A percentile compares a stretch with the other conserved stretches of the same genome.
These are phyloP conservation scores for Trimorus sp. DNA, from an alignment of 2,888 invertebrate species.

Conservation along the genomic window DNA sequence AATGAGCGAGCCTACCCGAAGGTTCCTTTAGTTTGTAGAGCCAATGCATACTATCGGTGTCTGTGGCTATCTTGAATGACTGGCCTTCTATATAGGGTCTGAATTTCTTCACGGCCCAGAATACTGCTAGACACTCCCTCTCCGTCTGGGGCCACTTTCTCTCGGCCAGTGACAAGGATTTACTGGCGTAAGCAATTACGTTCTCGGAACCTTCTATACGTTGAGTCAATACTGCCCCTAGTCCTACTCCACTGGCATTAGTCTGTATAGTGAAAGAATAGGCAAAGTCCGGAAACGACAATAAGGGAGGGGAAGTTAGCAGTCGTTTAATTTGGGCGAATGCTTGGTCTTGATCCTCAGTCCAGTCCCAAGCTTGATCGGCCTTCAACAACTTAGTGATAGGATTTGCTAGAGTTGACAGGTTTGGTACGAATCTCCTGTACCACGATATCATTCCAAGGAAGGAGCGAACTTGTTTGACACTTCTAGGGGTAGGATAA, in stretches of 20 bases:
- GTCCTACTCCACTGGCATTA: not conserved
- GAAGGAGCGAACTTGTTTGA: too few species aligned
- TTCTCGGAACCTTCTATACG: too few species aligned
- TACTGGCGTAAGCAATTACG: not conserved
- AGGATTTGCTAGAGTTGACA: too few species aligned
- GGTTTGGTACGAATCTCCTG: too few species aligned
- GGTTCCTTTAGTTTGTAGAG: not conserved
- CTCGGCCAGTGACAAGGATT: not conserved
- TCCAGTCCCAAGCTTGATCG: too few species aligned
- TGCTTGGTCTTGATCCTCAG: too few species aligned
- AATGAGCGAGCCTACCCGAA: not conserved
- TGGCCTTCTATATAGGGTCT: not conserved
- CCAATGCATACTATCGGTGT: not conserved
- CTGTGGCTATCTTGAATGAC: not conserved
- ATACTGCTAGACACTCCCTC: slow-evolving; percentile 1
- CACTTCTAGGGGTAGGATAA: too few species aligned
- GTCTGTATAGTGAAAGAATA: not conserved
- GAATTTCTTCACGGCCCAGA: slow-evolving; percentile 11
- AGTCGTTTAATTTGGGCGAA: too few species aligned
- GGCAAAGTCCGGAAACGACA: too few species aligned
- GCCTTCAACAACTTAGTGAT: too few species aligned
- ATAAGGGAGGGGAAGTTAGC: too few species aligned
- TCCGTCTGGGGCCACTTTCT: not conserved
- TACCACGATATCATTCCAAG: too few species aligned
- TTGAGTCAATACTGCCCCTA: slow-evolving; percentile 6